Base-by-base conservation (phyloP, 2,888 invertebrate genomes). In the Tyria jacobaeae region DNA sequence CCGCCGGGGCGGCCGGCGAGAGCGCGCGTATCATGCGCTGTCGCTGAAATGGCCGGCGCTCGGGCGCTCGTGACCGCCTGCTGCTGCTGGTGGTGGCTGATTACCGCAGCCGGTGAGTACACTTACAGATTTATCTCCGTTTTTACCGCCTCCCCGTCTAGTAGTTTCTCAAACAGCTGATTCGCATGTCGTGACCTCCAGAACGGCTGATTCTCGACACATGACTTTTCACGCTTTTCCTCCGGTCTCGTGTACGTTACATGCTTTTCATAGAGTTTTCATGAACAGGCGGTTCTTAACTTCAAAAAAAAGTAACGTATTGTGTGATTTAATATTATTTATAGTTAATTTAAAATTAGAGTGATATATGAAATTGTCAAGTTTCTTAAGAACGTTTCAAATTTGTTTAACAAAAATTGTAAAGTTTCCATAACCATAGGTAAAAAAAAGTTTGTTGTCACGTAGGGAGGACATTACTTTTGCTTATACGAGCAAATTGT, bases 1-100 rank as follows among this genome's bases (percentile, higher is more conserved):
- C 92, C 89, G 93, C 92, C 93, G 93, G 93, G 92, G 91, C 93
- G 92, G 93, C 93, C 93, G 93, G 93, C 91, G 86, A 89, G 90
- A 90, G 90, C 93, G 93, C 94, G 87, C 92, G 91, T 91, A 83
- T 90, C 88, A 94, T 94, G 94, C 94, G 94, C 90, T 89, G 88
- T 84, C 92, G 89, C 90, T 94, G 85, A 92, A 58, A 94, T 94
- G 94, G 91, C 94, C 94, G 93, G 92, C 94, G 92, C 92, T 92
- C 93, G 93, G 94, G 90, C 94, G 93, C 94, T 94, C 90, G 90
- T 91, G 86, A 89, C 91, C 93, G 92, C 88, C 89, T 91, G 90
- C 89, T 92, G 88, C 87, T 90, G 89, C 90, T 92, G 92, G 91
- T 94, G 93, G 93, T 94, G 93, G 94, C 92, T 94, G 88, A 89